Base-by-base conservation (phyloP, 2,888 invertebrate genomes). In the Meta bourneti region DNA sequence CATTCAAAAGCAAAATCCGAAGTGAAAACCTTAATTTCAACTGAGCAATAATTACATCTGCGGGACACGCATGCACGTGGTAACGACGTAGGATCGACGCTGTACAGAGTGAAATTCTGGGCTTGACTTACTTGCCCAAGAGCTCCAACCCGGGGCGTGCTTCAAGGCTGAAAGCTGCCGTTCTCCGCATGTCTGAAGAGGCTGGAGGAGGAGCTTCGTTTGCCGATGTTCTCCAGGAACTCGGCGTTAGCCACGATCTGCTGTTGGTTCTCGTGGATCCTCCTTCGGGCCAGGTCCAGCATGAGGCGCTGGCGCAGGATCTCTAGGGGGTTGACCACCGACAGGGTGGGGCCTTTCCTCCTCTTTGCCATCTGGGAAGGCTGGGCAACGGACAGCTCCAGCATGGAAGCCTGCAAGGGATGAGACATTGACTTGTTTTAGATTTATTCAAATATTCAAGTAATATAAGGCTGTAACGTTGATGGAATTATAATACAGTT, bases 291-390 rank as follows among this genome's bases (percentile, higher is more conserved):
- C 93, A 98, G 96, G 95, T 98, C 98, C 93, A 98, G 95, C 93
- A 98, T 95, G 82, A 98, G 96, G 94, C 97, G 96, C 95, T 98
- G 97, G 93, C 98, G 96, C 72, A 98, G 96, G 82, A 98, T 98
- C 95, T 98, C 98, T 96, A 98, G 95, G 0, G 98, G 97, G 95
- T 97, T 97, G 94, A 97, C 97, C 95, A 98, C 97, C 93, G 98
- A 98, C 93, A 98, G 95, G 19, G 97, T 97, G 7, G 95, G 95
- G 0, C 95, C 94, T 74, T 93, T 93, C 69, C 93, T 70, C 72
- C 92, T 74, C 69, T 92, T 92, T 34, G 81, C 72, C 7, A 83
- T 9, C 79, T 71, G 81, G 49, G 87, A 91, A 11, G 72, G 69
- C 34, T 81, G 80, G 69, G 52, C 49, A 20, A 79, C 13, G 34